A percentile compares a stretch with the other conserved stretches of the same genome.
Conservation (phyloP, 2,888 invertebrate genomes). For the Cataglyphis albicans region DNA sequence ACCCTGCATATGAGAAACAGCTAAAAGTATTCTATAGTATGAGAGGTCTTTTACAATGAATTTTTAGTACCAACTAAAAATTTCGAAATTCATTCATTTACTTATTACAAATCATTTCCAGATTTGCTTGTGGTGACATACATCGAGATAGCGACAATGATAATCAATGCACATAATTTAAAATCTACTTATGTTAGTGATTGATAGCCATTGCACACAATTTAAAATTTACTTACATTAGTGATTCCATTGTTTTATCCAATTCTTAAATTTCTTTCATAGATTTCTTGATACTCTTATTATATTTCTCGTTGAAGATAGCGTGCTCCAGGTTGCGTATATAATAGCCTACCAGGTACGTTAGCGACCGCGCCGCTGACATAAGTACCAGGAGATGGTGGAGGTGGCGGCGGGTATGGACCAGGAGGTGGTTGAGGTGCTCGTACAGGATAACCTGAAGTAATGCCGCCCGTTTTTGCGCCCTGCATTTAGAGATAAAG, state of each 20-base stretch:
- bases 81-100: neutral
- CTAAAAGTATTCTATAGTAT: neutral
- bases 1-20: neutral
- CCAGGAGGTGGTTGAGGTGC: conserved; percentile 83
- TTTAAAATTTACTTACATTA: no score
- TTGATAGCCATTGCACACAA: no score
- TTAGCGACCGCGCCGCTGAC: conserved; percentile 81
- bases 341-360: conserved; percentile 81
- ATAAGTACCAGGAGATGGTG: conserved; percentile 81
- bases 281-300: neutral
- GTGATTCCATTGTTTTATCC: no score
- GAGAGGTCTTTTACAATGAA: no score
- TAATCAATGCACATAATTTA: no score
- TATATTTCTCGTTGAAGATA: conserved; percentile 83
- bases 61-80: no score
- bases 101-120: no score
- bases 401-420: conserved; percentile 80
- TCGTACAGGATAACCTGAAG: conserved; percentile 94
- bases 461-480: conserved; percentile 93
- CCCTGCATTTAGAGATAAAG: conserved; percentile 86
- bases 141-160: no score
- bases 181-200: no score
- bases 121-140: no score
- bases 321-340: conserved; percentile 82
- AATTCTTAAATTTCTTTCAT: neutral